Base-by-base conservation (phyloP, 1,140 invertebrate species). In the Euura saliciscinereae region DNA sequence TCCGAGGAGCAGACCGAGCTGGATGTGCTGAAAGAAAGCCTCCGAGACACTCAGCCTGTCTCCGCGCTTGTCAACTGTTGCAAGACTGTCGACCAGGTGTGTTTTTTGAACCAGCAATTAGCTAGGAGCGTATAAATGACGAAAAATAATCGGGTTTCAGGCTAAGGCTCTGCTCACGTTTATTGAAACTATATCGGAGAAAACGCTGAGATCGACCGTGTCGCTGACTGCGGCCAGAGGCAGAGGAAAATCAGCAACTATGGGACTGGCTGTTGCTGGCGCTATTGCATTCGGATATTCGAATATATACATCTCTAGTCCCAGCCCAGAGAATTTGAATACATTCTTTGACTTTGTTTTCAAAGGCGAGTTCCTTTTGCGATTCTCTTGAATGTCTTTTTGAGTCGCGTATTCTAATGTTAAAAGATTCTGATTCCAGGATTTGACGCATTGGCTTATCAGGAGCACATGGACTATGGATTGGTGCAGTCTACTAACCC, bases 321-420 rank as follows among this genome's bases (percentile, higher is more conserved):
- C 99, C 2, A 96, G 96, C 84, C 98, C 98, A 2, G 98, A 99
- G 85, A 99, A 99, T 90, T 91, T 99, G 81, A 98, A 96, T 74
- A 99, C 98, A 0, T 88, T 99, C 2, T 99, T 99, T 88, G 96
- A 99, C 83, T 99, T 99, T 88, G 90, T 99, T 13, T 93, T 99
- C 51, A 99, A 99, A 91, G 95, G 89, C 88, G 80, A 79, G 43
- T 73, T 65, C 67, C 51, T 43, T 70, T 6, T 80, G 28, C 28
- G 28, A 28, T 28, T 28, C 28, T 28, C 28, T 28, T 28, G 28
- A 28, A 28, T 28, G 28, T 28, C 28, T 28, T 28, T 28, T 1
- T 28, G 28, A 28, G 28, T 28, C 28, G 28, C 28, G 28, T 28
- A 28, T 28, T 28, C 28, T 72, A 44, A 68, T 42, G 46, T 5